Base-by-base conservation (phyloP, 2,888 invertebrate species). In the Kuschelorhynchus macadamiae region DNA sequence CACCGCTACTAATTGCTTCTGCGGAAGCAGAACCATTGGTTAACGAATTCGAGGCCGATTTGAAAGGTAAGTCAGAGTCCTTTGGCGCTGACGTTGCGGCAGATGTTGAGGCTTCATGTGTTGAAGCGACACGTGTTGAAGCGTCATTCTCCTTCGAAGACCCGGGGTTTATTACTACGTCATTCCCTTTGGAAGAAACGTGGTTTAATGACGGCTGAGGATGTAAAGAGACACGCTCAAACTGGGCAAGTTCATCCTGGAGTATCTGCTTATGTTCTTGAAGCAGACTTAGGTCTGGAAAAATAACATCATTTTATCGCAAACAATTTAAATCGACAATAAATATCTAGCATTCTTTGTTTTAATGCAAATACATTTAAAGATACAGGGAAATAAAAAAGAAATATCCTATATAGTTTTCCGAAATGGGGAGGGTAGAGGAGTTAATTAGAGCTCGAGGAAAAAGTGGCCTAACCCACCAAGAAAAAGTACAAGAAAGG, bases 211-310 rank as follows among this genome's bases (percentile, higher is more conserved):
- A n/a, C n/a, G 39, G 39, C 41, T 49, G 39, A 4, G 1, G 41
- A 14, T 25, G 25, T 8, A 16, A 12, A 42, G 39, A 12, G 18
- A 41, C 33, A n/a, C 41, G 20, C 32, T 66, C 70, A 42, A 73
- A 63, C 36, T 68, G 44, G 1, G 50, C 59, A 2, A 76, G 56
- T 57, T 76, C 75, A 16, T 68, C 65, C 32, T 67, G 73, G n/a
- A 76, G 63, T 32, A 76, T 47, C 18, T 66, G 56, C 64, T 74
- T 74, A 5, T 72, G 72, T 68, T 75, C 76, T 9, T 70, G 69
- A 5, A 74, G 52, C 1, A 74, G 62, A 18, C 61, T 67, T 5
- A 55, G 41, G 16, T 68, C 73, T 30, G 67, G 4, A 46, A 53
- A 25, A 25, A n/a, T 33, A 33, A 12, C 12, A 11, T 36, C 12